phyloP scores from a whole-genome alignment of 2,888 invertebrate species.

The Gryllus longicercus region DNA sequence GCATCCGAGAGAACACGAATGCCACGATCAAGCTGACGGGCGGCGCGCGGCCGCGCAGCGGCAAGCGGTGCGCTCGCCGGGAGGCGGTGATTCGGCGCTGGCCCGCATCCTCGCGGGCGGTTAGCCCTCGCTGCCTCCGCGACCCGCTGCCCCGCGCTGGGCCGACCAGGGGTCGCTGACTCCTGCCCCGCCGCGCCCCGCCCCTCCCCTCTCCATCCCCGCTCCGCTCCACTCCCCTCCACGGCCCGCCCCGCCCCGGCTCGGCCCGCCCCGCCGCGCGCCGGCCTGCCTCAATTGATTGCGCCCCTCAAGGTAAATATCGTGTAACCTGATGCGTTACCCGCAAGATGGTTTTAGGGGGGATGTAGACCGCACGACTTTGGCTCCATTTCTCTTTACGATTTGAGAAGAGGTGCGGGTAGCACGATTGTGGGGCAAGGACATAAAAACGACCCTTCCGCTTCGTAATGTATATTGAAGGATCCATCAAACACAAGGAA shows the following conservation, averaged over 20 bases:
- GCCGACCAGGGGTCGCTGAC: background rate
- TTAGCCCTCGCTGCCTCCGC: background rate
- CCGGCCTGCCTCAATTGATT: constrained; percentile 1
- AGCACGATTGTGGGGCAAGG: too few relatives aligned
- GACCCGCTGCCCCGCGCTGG: background rate
- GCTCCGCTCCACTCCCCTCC: background rate
- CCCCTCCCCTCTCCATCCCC: background rate
- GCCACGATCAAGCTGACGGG: too few relatives aligned
- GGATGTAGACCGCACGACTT: background rate
- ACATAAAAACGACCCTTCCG: too few relatives aligned
- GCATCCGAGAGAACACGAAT: too few relatives aligned
- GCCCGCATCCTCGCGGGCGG: background rate
- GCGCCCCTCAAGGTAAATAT: constrained; percentile 6
- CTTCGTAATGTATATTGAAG: too few relatives aligned
- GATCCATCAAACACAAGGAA: too few relatives aligned
- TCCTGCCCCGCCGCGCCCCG: background rate
- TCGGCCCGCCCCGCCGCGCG: background rate
- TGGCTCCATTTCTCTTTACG: too few relatives aligned
- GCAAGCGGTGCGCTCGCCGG: too few relatives aligned
- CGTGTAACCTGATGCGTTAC: constrained; percentile 17
- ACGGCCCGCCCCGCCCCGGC: background rate
- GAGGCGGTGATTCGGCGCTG: too few relatives aligned
- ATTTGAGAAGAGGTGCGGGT: too few relatives aligned
- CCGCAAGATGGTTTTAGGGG: background rate
- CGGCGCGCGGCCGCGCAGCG: too few relatives aligned